phyloP scores from a whole-genome alignment of 1,140 invertebrate genomes.

The Diachasma alloeum region DNA sequence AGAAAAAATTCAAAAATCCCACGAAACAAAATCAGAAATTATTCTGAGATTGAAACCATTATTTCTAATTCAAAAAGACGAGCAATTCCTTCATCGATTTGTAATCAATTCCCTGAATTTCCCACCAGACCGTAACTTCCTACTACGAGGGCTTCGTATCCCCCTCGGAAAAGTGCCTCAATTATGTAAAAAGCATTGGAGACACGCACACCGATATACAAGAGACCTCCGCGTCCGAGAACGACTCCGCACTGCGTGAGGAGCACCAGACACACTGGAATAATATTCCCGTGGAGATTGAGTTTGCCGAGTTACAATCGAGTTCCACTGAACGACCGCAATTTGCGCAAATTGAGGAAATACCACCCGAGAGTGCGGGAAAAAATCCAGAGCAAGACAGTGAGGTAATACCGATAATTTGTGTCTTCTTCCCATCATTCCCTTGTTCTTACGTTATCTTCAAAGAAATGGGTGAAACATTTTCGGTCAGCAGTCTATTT shows the following conservation, averaged over 20 bases:
- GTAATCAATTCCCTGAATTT: conserved; percentile 24
- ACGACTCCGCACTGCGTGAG: conserved; percentile 11
- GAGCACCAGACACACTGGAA: conserved; percentile 24
- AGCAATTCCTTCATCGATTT: not conserved
- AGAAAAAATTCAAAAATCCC: no score
- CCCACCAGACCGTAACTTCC: conserved; percentile 54
- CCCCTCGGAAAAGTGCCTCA: conserved; percentile 58
- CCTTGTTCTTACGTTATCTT: not conserved
- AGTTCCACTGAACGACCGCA: conserved; percentile 57
- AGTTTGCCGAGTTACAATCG: conserved; percentile 57
- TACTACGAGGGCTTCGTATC: conserved; percentile 53
- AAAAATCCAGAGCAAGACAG: conserved; percentile 50
- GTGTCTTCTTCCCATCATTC: not conserved
- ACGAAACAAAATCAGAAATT: not conserved
- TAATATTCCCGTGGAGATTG: conserved; percentile 45
- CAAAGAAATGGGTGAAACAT: not conserved
- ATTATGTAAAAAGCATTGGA: conserved; percentile 58
- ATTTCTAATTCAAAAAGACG: not conserved
- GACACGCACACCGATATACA: conserved; percentile 39
- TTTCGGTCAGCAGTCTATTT: no score
- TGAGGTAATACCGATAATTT: conserved; percentile 40
- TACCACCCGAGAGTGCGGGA: conserved; percentile 46
- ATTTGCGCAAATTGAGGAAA: conserved; percentile 60
- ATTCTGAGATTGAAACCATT: not conserved
- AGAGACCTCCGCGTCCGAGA: conserved; percentile 19